A percentile compares a stretch with the other conserved stretches of the same genome.
Conservation (phyloP, 2,888 invertebrate genomes). For the Andrena hattorfiana region DNA sequence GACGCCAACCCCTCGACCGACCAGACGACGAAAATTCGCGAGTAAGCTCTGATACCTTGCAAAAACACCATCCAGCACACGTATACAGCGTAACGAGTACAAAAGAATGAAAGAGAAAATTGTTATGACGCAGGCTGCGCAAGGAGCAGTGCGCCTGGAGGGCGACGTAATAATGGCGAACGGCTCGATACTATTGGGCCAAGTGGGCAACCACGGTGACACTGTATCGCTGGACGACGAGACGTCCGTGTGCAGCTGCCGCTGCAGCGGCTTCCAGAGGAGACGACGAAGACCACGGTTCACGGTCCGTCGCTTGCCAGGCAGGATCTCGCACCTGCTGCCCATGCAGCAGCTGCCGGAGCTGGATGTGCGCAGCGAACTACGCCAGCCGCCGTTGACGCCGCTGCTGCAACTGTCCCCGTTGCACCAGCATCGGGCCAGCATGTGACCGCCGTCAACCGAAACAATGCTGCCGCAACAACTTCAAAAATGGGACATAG, state of each 20-base stretch:
- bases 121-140: slow-evolving; percentile 90
- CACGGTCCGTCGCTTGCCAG: slow-evolving; percentile 86
- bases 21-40: neutral
- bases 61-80: neutral
- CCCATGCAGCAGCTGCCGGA: slow-evolving; percentile 84
- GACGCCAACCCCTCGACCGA: neutral
- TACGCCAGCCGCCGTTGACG: slow-evolving; percentile 79
- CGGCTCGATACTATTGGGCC: slow-evolving; percentile 94
- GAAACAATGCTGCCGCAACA: slow-evolving; percentile 41
- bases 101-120: slow-evolving; percentile 20
- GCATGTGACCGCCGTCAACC: slow-evolving; percentile 80
- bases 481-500: slow-evolving; percentile 50
- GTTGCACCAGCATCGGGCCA: slow-evolving; percentile 83
- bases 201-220: slow-evolving; percentile 84
- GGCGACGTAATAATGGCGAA: slow-evolving; percentile 99
- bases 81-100: neutral
- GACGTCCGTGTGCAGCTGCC: slow-evolving; percentile 85
- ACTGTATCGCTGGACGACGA: slow-evolving; percentile 84
- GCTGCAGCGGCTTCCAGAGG: slow-evolving; percentile 84
- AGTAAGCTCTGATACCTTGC: neutral
- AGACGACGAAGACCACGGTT: slow-evolving; percentile 85
- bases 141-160: slow-evolving; percentile 97
- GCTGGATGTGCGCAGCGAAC: slow-evolving; percentile 73
- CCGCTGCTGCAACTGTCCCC: slow-evolving; percentile 82
- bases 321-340: slow-evolving; percentile 86